Evolutionary conservation across 2,888 invertebrate species (phyloP), one percentile per base, ranked within the genome.

Genomic region (Caenorhabditis sp.): DNA sequence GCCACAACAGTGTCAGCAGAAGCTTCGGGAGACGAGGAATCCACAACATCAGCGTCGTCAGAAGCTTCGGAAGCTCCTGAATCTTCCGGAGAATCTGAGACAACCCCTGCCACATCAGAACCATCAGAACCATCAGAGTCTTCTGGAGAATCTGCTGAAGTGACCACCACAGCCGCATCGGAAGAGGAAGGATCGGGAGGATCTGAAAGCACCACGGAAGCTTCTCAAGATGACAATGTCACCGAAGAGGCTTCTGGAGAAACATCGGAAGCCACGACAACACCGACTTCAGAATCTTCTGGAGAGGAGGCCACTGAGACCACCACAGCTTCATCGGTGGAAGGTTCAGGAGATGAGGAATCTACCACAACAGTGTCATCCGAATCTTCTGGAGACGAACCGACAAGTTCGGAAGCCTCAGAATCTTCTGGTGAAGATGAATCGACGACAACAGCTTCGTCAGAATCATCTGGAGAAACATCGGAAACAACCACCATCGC

Each of bases 401-500:
- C 62, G 6, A 19, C 50, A 10, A 63, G 62, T n/a, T n/a, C n/a
- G 23, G 68, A 36, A 24, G 55, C 37, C 49, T 59, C 59, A 1
- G n/a, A n/a, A n/a, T n/a, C n/a, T n/a, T n/a, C n/a, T n/a, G n/a
- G n/a, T n/a, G n/a, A n/a, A n/a, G n/a, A n/a, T n/a, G n/a, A 57
- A 64, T 10, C 19, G 10, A 43, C 37, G 2, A 36, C 53, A 14
- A 57, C n/a, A 4, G 31, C 31, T 31, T 4, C 31, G 6, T n/a
- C 55, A 19, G 63, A 55, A 55, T 54, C 23, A n/a, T 62, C 62
- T 19, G 62, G 62, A 62, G 67, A 62, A 57, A 53, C 58, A 43
- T 58, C 58, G 12, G 68, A 58, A 43, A 50, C 66, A 0, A 74
- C 73, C 17, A 63, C 60, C 5, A 51, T 66, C 10, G 23, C 37